These are phyloP conservation scores for Emydura subglobosa DNA, from an alignment of 2,113 vertebrate species.

Conservation along the genomic window DNA sequence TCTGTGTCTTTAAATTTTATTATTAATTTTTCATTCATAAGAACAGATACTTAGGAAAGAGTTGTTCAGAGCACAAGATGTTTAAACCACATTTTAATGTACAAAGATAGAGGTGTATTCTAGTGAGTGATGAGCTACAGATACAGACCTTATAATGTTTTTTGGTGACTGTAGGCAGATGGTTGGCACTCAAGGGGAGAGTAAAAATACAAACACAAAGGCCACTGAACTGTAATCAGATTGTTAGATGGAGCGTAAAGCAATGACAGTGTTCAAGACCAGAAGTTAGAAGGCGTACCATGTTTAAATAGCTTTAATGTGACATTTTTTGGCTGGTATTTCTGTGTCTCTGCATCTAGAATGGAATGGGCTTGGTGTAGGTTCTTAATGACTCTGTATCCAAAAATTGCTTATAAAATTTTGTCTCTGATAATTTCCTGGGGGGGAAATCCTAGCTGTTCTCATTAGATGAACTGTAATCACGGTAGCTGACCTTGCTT, in stretches of 20 bases:
- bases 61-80: neutral
- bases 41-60: slow-evolving; percentile 15
- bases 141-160: neutral
- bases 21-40: neutral
- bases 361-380: neutral
- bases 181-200: slow-evolving; percentile 60
- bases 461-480: neutral
- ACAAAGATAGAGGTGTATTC: neutral
- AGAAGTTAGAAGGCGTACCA: neutral
- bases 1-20: neutral
- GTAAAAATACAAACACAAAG: slow-evolving; percentile 49
- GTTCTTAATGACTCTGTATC: slow-evolving; percentile 27
- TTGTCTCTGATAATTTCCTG: slow-evolving; percentile 23
- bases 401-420: slow-evolving; percentile 43
- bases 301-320: slow-evolving; percentile 59
- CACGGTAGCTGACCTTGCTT: slow-evolving; percentile 35
- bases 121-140: slow-evolving; percentile 2
- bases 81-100: slow-evolving; percentile 12
- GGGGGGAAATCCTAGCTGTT: slow-evolving; percentile 8
- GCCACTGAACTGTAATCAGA: slow-evolving; percentile 56
- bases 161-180: slow-evolving; percentile 59
- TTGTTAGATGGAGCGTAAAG: slow-evolving; percentile 62
- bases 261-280: slow-evolving; percentile 45
- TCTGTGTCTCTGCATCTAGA: neutral
- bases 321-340: slow-evolving; percentile 32